Evolutionary conservation across 2,113 vertebrate genomes (phyloP).

Genomic region (Mus pahari): DNA sequence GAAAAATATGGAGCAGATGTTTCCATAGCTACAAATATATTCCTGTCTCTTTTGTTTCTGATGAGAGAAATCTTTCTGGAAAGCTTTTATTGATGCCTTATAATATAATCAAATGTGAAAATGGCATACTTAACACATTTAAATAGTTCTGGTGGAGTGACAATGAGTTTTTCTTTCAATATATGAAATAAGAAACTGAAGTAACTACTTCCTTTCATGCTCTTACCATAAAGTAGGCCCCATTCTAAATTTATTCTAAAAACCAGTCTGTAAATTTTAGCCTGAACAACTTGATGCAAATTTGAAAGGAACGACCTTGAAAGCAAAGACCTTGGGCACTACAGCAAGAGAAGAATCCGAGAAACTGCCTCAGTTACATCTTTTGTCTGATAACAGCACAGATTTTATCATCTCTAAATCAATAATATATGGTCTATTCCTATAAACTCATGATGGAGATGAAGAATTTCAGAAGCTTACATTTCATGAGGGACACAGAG

Average conservation of each 20-base stretch:
- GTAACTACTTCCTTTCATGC: conserved; percentile 80
- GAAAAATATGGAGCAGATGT: conserved; percentile 24
- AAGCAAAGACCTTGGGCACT: conserved; percentile 64
- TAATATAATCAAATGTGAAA: conserved; percentile 80
- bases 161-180: conserved; percentile 84
- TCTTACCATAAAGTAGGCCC: conserved; percentile 78
- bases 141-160: conserved; percentile 74
- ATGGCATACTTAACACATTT: conserved; percentile 85
- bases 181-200: conserved; percentile 82
- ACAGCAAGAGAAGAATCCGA: background rate
- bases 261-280: conserved; percentile 54
- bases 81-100: conserved; percentile 80
- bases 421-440: conserved; percentile 56
- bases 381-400: conserved; percentile 31
- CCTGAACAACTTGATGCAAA: conserved; percentile 79
- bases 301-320: conserved; percentile 75
- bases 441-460: conserved; percentile 69
- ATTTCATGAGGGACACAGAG: background rate
- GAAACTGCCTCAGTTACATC: conserved; percentile 58
- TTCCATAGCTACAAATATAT: conserved; percentile 53
- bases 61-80: conserved; percentile 79
- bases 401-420: conserved; percentile 65
- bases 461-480: conserved; percentile 13
- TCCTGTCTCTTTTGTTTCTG: conserved; percentile 65
- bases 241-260: conserved; percentile 65